Base-by-base conservation (phyloP, 2,113 vertebrate genomes). In the Tympanuchus pallidicinctus region DNA sequence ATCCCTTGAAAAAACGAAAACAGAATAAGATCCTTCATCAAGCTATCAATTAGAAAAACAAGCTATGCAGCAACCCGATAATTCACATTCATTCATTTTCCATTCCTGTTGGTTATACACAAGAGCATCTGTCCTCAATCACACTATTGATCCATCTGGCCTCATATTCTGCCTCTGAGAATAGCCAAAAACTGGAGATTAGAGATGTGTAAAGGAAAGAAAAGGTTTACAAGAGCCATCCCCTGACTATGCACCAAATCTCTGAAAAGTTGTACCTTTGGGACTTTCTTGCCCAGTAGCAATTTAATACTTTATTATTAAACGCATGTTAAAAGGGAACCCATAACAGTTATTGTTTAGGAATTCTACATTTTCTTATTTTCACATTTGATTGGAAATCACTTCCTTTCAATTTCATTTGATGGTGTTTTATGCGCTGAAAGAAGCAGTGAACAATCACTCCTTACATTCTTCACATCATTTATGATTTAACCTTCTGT, bases 381-480 rank as follows among this genome's bases (percentile, higher is more conserved):
- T 56, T 85, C 38, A 47, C 8, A 13, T 85, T 91, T 87, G 34
- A 9, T 78, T 42, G 34, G 72, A 34, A 65, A 72, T 67, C 18
- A 19, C 28, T 40, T 82, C 21, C 66, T 91, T 92, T 64, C 2
- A 2, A 15, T 16, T 69, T 85, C 6, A 16, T 15, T 71, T 36
- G 38, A 38, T 1, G 0, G 30, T 11, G 3, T 21, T 7, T 82
- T 82, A 45, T 45, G 16, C 67, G 45, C 65, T 75, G 52, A 7
- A 21, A 36, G 47, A 71, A 84, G 40, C 16, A 56, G 36, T 27
- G 6, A 38, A 20, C 8, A 20, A 24, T 78, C 13, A 11, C 38
- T 52, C 17, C 14, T 75, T 72, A 21, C 1, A 0, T 91, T 59
- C 30, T 40, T 50, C 0, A 0, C 43, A 3, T 57, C 50, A 18